A percentile compares a stretch with the other conserved stretches of the same genome.
Evolutionary conservation across 2,113 vertebrate species (phyloP).

Genomic region (Motacilla alba): DNA sequence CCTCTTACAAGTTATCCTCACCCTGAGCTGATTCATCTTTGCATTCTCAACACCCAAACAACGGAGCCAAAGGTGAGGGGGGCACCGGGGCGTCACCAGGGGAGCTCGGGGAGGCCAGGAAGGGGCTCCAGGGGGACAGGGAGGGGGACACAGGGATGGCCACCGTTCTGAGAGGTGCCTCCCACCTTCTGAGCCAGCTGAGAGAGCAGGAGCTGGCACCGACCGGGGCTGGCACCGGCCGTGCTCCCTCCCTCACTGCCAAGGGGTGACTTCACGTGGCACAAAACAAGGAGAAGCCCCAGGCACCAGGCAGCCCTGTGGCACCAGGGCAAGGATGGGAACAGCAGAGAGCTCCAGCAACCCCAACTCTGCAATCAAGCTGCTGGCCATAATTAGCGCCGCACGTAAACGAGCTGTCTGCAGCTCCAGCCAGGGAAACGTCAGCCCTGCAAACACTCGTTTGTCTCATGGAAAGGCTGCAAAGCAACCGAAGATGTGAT

Average conservation of each 20-base stretch:
- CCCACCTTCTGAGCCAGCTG: neutral
- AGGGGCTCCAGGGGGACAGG: neutral
- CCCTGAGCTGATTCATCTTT: neutral
- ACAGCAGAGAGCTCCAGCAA: neutral
- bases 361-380: neutral
- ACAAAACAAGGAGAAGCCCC: neutral
- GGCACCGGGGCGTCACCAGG: neutral
- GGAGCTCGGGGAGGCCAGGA: neutral
- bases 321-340: neutral
- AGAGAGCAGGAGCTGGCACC: fast-evolving
- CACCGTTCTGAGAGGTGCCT: fast-evolving
- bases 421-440: neutral
- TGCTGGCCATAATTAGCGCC: neutral
- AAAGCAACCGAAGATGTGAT: neutral
- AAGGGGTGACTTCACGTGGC: neutral
- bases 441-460: neutral
- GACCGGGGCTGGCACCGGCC: fast-evolving
- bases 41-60: neutral
- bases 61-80: neutral
- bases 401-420: slow-evolving; percentile 5
- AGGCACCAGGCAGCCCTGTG: neutral
- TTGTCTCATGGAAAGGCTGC: neutral
- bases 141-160: neutral
- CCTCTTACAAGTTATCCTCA: neutral
- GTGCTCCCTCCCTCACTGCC: neutral